phyloP scores from a whole-genome alignment of 2,797 vertebrate species.

The Enteromius viviparus region DNA sequence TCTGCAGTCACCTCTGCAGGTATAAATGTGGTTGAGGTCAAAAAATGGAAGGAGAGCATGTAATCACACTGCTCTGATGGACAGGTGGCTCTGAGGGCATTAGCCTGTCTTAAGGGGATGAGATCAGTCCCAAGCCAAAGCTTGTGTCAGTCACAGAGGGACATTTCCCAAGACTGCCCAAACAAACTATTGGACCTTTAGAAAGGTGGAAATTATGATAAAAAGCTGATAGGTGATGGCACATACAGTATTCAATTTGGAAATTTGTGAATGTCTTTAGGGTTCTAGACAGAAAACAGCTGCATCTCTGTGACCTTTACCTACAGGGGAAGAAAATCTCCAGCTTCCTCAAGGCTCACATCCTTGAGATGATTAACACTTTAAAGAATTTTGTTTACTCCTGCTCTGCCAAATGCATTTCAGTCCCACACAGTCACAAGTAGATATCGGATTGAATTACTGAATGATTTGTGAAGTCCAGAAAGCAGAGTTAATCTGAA shows the following conservation, averaged over 20 bases:
- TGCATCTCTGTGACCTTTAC: constrained; percentile 29
- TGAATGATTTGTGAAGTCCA: not conserved
- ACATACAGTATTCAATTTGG: not conserved
- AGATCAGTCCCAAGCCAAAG: constrained; percentile 50
- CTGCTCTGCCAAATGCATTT: constrained; percentile 16
- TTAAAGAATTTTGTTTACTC: constrained; percentile 24
- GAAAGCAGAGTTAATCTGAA: not conserved
- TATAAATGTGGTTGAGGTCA: constrained; percentile 9
- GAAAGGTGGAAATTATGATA: not conserved
- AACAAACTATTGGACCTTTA: constrained; percentile 18
- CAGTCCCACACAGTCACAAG: constrained; percentile 1
- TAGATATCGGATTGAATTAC: not conserved
- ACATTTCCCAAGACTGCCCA: constrained; percentile 35
- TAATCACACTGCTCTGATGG: constrained; percentile 40
- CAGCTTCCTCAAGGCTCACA: constrained; percentile 40
- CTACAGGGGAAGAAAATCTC: constrained; percentile 39
- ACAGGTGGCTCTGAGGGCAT: constrained; percentile 56
- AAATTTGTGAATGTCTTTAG: not conserved
- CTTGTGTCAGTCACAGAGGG: constrained; percentile 22
- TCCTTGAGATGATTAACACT: constrained; percentile 37
- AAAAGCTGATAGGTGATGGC: not conserved
- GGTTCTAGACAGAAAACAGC: not conserved
- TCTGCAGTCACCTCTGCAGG: not conserved
- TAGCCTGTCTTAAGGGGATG: constrained; percentile 58
- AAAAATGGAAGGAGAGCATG: not conserved